Base-by-base conservation (phyloP, 2,113 vertebrate genomes). In the Crotophaga sulcirostris region DNA sequence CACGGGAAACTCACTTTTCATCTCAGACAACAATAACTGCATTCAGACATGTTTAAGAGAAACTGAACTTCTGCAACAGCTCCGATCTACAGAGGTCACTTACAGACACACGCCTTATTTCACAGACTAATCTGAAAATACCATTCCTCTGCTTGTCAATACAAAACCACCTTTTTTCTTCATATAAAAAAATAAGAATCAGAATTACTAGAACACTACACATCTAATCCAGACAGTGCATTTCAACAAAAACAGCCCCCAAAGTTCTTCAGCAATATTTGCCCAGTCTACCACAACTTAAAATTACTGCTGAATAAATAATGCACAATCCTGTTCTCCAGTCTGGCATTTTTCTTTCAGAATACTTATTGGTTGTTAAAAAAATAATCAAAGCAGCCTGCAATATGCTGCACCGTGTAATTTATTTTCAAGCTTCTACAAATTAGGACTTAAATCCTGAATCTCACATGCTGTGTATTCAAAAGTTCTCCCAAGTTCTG, bases 391-490 rank as follows among this genome's bases (percentile, higher is more conserved):
- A 72, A 90, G 58, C 8, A 93, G 86, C 51, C 55, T 92, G 81
- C 80, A 95, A 60, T 89, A 93, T 93, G 88, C 79, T 72, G 15
- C 54, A 45, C 56, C 3, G 3, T 59, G 60, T 55, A 73, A 93
- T 80, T 96, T 82, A 76, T 93, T 93, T 93, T 49, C 79, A 87
- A 86, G 64, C 56, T 74, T 49, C 76, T 69, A 89, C 88, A 90
- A 92, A 97, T 86, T 63, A 94, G 90, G 93, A 52, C 56, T 78
- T 76, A 51, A 91, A 85, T n/a, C 26, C 64, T n/a, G 34, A 59
- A 84, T 90, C 60, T 88, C 88, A 82, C 51, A 93, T 62, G 42
- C 62, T 87, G 76, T 47, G 18, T 36, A 76, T 69, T 49, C 55
- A 5, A 96, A 49, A 92, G 90, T 84, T 92, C 76, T 86, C 90